phyloP scores from a whole-genome alignment of 2,113 vertebrate species.

The Rhodinocichla rosea region DNA sequence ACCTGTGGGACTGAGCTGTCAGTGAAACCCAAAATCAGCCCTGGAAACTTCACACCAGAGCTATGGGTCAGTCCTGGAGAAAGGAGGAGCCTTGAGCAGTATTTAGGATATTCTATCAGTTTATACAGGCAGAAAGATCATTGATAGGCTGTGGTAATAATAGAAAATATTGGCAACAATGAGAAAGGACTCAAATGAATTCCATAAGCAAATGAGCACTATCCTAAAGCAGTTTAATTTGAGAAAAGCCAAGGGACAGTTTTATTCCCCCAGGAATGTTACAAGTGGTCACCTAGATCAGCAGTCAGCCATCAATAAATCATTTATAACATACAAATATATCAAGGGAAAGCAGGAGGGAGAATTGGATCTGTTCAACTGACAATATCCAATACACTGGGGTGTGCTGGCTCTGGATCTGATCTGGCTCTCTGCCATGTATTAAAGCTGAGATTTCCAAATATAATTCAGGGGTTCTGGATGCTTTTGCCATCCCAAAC shows the following conservation, averaged over 20 bases:
- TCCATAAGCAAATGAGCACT: not conserved
- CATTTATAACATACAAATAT: not conserved
- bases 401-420: not conserved
- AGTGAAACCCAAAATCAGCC: not conserved
- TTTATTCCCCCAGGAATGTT: not conserved
- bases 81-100: not conserved
- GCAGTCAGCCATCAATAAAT: not conserved
- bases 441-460: not conserved
- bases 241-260: not conserved
- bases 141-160: not conserved
- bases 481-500: not conserved
- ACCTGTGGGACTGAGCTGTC: not conserved
- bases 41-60: not conserved
- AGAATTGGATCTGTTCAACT: not conserved
- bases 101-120: not conserved
- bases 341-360: not conserved
- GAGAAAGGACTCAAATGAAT: not conserved
- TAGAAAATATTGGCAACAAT: not conserved
- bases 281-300: not conserved
- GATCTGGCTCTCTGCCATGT: not conserved
- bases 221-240: not conserved
- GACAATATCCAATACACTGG: not conserved
- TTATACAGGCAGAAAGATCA: not conserved
- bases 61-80: not conserved
- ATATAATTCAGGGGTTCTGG: rapidly evolving